Percentiles rank a stretch among this genome's conserved stretches.
phyloP scores from a whole-genome alignment of 2,888 invertebrate species.

The Lasioglossum oenotherae region DNA sequence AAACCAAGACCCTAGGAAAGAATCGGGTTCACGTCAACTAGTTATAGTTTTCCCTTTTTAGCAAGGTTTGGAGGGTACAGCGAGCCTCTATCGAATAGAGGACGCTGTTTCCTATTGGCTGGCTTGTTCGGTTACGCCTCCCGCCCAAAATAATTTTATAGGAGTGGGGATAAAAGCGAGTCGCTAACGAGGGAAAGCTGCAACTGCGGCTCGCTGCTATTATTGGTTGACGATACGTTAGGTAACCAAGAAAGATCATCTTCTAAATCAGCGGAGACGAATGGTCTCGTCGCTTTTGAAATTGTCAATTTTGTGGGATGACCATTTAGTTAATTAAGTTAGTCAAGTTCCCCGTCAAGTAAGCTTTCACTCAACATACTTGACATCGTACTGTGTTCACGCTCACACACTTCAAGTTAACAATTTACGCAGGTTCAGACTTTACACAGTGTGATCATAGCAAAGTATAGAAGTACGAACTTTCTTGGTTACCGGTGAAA shows the following conservation, averaged over 20 bases:
- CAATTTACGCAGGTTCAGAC: not conserved
- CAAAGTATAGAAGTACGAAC: not conserved
- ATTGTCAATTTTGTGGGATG: not conserved
- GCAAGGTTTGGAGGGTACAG: not conserved
- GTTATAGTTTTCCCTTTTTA: not conserved
- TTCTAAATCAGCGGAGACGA: not conserved
- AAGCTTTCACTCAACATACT: not conserved
- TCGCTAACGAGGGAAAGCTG: conserved; percentile 6
- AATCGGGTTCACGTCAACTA: not conserved
- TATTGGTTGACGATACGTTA: not conserved
- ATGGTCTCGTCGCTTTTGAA: not conserved
- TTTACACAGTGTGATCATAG: not conserved
- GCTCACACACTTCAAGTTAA: not conserved
- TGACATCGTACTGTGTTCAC: not conserved
- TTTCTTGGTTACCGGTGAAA: not conserved
- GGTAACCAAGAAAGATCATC: not conserved
- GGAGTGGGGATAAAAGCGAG: not conserved
- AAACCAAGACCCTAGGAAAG: not conserved
- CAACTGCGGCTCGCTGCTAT: not conserved
- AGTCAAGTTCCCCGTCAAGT: not conserved
- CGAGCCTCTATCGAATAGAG: not conserved
- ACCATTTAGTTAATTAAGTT: not conserved
- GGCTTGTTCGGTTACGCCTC: not conserved
- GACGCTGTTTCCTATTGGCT: not conserved
- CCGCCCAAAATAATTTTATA: too few species aligned